A percentile compares a stretch with the other conserved stretches of the same genome.
Evolutionary conservation across 2,888 invertebrate species (phyloP).

Genomic region (Cactoblastis cactorum): DNA sequence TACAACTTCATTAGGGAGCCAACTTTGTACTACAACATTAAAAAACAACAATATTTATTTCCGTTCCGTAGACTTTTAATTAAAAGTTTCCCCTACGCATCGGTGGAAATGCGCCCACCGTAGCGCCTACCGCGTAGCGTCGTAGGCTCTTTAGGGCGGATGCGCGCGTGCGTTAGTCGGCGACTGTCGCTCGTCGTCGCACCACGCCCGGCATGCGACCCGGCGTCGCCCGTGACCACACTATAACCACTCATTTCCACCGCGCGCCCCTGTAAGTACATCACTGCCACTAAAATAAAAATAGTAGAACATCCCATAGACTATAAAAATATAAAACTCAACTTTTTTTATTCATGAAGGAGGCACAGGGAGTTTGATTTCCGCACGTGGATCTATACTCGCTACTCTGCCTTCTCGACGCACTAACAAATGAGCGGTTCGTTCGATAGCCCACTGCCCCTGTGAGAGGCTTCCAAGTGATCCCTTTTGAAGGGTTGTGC

Average conservation of each 20-base stretch:
- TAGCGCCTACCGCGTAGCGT: constrained; percentile 44
- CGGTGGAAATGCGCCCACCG: constrained; percentile 25
- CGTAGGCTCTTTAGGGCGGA: constrained; percentile 42
- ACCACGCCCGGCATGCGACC: constrained; percentile 60
- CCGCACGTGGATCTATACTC: constrained; percentile 67
- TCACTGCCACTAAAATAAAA: constrained; percentile 14
- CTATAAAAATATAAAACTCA: background rate
- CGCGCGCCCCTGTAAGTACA: constrained; percentile 75
- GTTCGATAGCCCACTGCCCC: constrained; percentile 79
- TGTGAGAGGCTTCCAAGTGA: constrained; percentile 65
- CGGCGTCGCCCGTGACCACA: constrained; percentile 36
- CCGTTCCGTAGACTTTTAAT: background rate
- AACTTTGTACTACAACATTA: no score
- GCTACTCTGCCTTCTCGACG: constrained; percentile 51
- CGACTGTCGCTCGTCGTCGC: constrained; percentile 64
- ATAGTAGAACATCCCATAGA: constrained; percentile 13
- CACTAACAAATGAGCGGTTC: constrained; percentile 71
- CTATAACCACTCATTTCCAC: constrained; percentile 44
- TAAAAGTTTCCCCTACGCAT: constrained; percentile 7
- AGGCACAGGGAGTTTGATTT: constrained; percentile 39
- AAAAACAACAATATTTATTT: background rate
- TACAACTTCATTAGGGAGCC: no score
- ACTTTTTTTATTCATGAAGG: constrained; percentile 42
- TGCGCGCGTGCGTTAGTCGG: constrained; percentile 71
- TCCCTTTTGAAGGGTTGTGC: constrained; percentile 63